phyloP scores from a whole-genome alignment of 2,888 invertebrate genomes.

The Stenurella melanura region DNA sequence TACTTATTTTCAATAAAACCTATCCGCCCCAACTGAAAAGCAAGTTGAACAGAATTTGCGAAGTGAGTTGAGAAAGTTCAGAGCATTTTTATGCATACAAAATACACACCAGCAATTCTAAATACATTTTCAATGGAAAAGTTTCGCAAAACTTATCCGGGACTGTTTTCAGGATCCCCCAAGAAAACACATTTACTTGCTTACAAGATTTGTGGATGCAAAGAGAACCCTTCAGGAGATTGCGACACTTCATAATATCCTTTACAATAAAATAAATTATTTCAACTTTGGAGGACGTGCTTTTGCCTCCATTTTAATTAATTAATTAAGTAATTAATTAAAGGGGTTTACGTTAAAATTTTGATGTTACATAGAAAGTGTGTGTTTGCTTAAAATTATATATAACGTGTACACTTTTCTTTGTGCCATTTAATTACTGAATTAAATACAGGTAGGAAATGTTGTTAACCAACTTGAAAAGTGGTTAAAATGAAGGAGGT shows the following conservation, averaged over 20 bases:
- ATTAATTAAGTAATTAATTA: constrained; percentile 33
- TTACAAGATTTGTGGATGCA: constrained; percentile 32
- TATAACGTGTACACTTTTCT: background rate
- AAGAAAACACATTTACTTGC: constrained; percentile 30
- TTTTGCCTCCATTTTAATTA: constrained; percentile 19
- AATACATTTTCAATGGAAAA: constrained; percentile 44
- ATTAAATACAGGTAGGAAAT: too few relatives aligned
- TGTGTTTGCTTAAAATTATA: too few relatives aligned
- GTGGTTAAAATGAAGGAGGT: too few relatives aligned
- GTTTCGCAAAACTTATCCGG: constrained; percentile 36
- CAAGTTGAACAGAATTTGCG: constrained; percentile 8
- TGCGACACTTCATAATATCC: constrained; percentile 12
- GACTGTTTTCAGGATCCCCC: constrained; percentile 19
- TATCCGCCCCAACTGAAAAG: constrained; percentile 3
- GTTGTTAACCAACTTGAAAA: too few relatives aligned
- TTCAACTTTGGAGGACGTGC: background rate
- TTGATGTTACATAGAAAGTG: background rate
- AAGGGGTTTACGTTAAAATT: background rate
- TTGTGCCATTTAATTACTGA: background rate
- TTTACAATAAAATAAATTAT: constrained; percentile 23
- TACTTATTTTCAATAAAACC: constrained; percentile 8
- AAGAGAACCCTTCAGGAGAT: constrained; percentile 5
- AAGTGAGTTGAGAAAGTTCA: constrained; percentile 15
- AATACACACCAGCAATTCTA: constrained; percentile 41
- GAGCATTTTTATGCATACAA: constrained; percentile 34